phyloP scores from a whole-genome alignment of 2,113 vertebrate species.

The Ibidorhyncha struthersii region DNA sequence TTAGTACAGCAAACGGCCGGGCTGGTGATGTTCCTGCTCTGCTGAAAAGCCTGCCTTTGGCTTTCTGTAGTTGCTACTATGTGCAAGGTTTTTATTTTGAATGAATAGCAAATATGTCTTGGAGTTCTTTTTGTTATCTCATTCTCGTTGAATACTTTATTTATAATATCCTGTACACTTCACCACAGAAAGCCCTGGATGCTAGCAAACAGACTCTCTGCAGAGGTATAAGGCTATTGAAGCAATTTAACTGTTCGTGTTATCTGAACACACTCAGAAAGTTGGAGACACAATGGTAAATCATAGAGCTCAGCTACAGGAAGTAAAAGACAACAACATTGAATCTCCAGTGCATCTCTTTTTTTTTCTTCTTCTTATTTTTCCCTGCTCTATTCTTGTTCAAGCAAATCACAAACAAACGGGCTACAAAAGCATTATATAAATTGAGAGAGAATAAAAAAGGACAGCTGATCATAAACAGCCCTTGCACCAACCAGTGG shows the following conservation, averaged over 20 bases:
- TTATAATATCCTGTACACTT: slow-evolving; percentile 1
- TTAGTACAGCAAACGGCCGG: background rate
- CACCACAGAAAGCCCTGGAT: background rate
- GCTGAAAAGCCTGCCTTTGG: background rate
- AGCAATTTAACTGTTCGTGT: background rate
- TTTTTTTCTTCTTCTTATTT: background rate
- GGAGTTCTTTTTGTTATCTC: background rate
- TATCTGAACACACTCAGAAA: background rate
- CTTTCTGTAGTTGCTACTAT: background rate
- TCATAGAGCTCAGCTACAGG: background rate
- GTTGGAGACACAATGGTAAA: background rate
- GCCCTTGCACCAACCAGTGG: background rate
- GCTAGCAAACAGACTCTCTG: background rate
- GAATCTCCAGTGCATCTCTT: background rate
- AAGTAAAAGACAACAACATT: background rate
- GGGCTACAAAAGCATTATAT: background rate
- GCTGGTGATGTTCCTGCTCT: background rate
- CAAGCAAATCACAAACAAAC: background rate
- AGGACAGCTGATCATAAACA: background rate
- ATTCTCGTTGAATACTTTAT: background rate
- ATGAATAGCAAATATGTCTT: background rate
- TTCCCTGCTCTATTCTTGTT: background rate
- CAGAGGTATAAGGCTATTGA: background rate
- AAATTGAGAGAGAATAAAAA: background rate
- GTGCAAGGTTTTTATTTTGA: background rate